These are phyloP conservation scores for Parascotia fuliginaria DNA, from an alignment of 2,888 invertebrate species.

Conservation along the genomic window DNA sequence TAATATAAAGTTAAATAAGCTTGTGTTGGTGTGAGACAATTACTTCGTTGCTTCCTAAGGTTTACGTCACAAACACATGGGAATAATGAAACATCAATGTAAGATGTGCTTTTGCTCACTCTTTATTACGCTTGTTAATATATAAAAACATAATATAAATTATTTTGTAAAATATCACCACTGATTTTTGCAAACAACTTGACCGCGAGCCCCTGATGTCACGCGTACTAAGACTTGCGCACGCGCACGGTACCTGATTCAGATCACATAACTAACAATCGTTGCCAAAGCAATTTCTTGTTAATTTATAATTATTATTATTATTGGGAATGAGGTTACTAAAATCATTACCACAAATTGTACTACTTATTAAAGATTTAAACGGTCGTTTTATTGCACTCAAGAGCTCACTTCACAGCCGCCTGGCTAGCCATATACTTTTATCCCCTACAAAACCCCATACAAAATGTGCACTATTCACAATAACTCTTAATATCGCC, in stretches of 20 bases:
- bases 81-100: constrained; percentile 71
- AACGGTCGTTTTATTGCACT: not conserved
- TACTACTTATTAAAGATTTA: not conserved
- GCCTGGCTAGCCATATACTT: constrained; percentile 21
- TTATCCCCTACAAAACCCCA: constrained; percentile 44
- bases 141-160: constrained; percentile 83
- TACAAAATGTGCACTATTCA: constrained; percentile 43
- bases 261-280: not conserved
- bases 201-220: constrained; percentile 50
- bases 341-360: not conserved
- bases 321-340: not conserved
- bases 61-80: constrained; percentile 36
- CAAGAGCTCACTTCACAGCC: constrained; percentile 1
- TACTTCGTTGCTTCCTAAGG: too few species aligned
- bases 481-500: constrained; percentile 17
- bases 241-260: constrained; percentile 14
- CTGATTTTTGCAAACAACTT: constrained; percentile 61
- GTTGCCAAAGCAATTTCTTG: not conserved
- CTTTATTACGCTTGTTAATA: constrained; percentile 85
- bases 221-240: constrained; percentile 12
- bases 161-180: constrained; percentile 82
- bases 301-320: not conserved
- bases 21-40: too few species aligned
- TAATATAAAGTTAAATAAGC: too few species aligned
- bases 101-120: constrained; percentile 84